phyloP scores from a whole-genome alignment of 2,797 vertebrate genomes.

The Garrulus glandarius region DNA sequence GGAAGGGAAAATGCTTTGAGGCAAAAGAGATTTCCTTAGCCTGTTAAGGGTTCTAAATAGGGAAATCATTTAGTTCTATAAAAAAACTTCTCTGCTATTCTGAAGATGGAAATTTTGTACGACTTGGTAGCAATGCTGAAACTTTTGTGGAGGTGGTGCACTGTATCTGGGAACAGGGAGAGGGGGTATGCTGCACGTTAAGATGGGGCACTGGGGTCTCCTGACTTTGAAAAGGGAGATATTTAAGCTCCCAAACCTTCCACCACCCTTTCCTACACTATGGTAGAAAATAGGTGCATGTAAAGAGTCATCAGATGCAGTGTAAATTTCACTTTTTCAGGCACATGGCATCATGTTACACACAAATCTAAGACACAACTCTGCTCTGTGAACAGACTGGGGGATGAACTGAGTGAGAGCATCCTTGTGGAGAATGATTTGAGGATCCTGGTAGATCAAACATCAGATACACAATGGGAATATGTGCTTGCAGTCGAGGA shows the following conservation, averaged over 20 bases:
- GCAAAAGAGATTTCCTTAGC: not conserved
- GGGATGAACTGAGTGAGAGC: not conserved
- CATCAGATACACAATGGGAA: fast-evolving
- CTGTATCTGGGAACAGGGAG: not conserved
- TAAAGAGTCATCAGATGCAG: not conserved
- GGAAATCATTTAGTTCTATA: not conserved
- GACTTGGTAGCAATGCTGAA: not conserved
- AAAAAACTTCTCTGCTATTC: not conserved
- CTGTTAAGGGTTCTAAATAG: not conserved
- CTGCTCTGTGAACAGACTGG: not conserved
- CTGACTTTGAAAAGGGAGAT: not conserved
- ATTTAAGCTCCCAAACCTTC: not conserved
- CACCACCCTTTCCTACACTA: not conserved
- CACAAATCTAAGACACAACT: not conserved
- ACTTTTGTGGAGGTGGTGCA: not conserved
- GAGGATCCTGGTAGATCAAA: not conserved
- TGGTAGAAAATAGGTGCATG: fast-evolving
- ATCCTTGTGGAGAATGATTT: not conserved
- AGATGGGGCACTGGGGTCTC: not conserved
- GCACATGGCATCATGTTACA: fast-evolving
- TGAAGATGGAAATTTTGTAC: not conserved
- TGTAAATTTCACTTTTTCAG: not conserved
- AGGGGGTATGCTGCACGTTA: not conserved
- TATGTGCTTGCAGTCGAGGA: not conserved
- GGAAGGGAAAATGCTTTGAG: not conserved